Evolutionary conservation across 92 coral and sea anemone genomes (phyloP).

Genomic region (Isaurus tuberculatus): DNA sequence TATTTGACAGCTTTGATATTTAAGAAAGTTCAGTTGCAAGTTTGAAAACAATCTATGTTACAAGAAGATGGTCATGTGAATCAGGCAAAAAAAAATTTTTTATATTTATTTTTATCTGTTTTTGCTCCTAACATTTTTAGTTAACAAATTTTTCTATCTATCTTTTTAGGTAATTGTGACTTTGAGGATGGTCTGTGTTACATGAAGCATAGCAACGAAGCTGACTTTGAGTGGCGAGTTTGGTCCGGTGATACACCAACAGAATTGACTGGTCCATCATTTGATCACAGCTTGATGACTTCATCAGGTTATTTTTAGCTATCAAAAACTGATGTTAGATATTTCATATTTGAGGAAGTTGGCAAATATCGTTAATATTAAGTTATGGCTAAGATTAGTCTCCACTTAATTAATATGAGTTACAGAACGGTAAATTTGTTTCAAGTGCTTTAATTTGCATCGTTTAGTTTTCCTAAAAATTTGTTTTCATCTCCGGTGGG

Average conservation of each 20-base stretch:
- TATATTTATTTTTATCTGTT: not conserved
- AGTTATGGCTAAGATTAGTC: too few relatives aligned
- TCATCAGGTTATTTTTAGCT: constrained; percentile 47
- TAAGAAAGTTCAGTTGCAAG: too few relatives aligned
- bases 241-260: constrained; percentile 83
- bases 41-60: too few relatives aligned
- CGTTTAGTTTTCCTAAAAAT: too few relatives aligned
- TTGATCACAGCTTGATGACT: constrained; percentile 74
- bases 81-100: not conserved
- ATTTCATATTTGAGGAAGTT: not conserved
- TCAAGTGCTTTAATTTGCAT: too few relatives aligned
- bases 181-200: constrained; percentile 79
- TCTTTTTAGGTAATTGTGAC: constrained; percentile 38
- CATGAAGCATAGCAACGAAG: constrained; percentile 54
- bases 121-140: not conserved
- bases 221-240: constrained; percentile 66
- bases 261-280: constrained; percentile 79
- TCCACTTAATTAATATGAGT: too few relatives aligned
- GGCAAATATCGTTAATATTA: too few relatives aligned
- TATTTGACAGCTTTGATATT: too few relatives aligned
- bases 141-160: not conserved
- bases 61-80: too few relatives aligned
- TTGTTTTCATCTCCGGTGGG: too few relatives aligned
- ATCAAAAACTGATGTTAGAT: too few relatives aligned
- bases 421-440: too few relatives aligned